A percentile compares a stretch with the other conserved stretches of the same genome.
Evolutionary conservation across 2,797 vertebrate genomes (phyloP).

Genomic region (Kryptopterus vitreolus): DNA sequence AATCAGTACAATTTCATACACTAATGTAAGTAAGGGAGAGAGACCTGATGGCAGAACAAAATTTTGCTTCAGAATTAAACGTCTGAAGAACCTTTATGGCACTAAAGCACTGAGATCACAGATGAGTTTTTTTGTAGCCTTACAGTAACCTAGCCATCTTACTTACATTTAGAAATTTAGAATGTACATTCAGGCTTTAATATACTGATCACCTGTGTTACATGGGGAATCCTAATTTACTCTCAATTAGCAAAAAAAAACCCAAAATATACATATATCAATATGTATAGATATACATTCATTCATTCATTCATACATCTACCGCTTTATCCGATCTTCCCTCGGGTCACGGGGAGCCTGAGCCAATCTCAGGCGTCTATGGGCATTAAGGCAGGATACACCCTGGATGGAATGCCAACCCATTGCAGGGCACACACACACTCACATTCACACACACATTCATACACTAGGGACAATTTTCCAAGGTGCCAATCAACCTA

Average conservation of each 20-base stretch:
- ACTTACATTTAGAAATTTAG: background rate
- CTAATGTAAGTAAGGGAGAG: background rate
- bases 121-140: background rate
- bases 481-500: too few relatives aligned
- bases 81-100: background rate
- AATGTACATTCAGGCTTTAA: background rate
- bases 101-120: background rate
- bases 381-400: too few relatives aligned
- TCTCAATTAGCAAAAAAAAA: background rate
- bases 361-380: too few relatives aligned
- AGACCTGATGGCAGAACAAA: background rate
- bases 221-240: background rate
- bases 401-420: too few relatives aligned
- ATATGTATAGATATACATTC: too few relatives aligned
- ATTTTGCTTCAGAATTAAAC: background rate
- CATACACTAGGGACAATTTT: too few relatives aligned
- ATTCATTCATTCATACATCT: too few relatives aligned
- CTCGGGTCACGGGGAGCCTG: too few relatives aligned
- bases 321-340: too few relatives aligned
- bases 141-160: background rate
- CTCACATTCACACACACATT: too few relatives aligned
- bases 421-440: too few relatives aligned
- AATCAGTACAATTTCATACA: conserved; percentile 52
- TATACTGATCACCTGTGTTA: background rate
- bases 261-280: too few relatives aligned